Conservation (phyloP, 2,888 invertebrate species). For the Luffia ferchaultella region DNA sequence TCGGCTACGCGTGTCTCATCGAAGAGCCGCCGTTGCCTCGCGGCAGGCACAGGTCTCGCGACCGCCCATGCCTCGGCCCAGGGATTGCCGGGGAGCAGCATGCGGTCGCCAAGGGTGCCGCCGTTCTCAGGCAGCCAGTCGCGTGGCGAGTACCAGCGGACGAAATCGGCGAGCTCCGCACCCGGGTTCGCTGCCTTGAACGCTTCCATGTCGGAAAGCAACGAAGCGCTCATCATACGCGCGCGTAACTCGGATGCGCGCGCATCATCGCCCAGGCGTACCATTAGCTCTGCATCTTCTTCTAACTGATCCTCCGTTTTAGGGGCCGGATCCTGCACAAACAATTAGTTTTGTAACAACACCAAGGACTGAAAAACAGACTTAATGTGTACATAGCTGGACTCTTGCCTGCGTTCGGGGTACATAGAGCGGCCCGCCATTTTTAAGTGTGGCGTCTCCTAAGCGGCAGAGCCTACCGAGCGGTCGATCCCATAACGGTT, state of each 20-base stretch:
- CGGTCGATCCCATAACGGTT: conserved; percentile 45
- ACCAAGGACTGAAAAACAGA: conserved; percentile 37
- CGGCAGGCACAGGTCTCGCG: conserved; percentile 88
- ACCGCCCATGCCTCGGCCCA: conserved; percentile 94
- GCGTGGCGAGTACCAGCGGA: conserved; percentile 97
- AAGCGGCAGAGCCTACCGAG: conserved; percentile 41
- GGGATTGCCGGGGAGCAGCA: conserved; percentile 90
- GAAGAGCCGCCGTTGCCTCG: conserved; percentile 90
- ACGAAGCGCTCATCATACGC: conserved; percentile 93
- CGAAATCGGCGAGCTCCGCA: conserved; percentile 91
- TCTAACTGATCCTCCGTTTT: conserved; percentile 97
- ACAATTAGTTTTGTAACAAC: not conserved
- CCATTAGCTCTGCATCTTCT: conserved; percentile 90
- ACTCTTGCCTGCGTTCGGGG: conserved; percentile 45
- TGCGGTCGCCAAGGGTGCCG: conserved; percentile 78
- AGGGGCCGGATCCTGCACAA: conserved; percentile 85
- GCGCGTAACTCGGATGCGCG: conserved; percentile 86
- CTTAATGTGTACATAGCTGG: conserved; percentile 74
- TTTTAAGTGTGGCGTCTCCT: conserved; percentile 42
- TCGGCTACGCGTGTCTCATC: conserved; percentile 96
- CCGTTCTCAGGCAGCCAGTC: conserved; percentile 77
- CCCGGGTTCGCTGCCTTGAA: conserved; percentile 99
- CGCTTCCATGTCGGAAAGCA: conserved; percentile 97
- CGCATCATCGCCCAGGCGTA: conserved; percentile 86
- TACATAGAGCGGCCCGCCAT: conserved; percentile 46